phyloP scores from a whole-genome alignment of 2,888 invertebrate genomes.

The Epirrhoe alternata region DNA sequence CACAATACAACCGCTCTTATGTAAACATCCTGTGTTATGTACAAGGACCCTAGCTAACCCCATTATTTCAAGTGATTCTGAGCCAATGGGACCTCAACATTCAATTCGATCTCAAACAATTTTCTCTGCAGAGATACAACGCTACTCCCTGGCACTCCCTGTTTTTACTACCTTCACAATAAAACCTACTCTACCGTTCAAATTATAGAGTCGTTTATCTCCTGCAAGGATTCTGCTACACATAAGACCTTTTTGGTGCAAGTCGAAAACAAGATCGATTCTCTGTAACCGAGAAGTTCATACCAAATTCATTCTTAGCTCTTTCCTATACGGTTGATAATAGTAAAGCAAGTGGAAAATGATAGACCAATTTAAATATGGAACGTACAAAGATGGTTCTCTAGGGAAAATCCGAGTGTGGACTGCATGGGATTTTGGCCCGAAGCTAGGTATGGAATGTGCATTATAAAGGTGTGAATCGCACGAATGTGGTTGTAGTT shows the following conservation, averaged over 20 bases:
- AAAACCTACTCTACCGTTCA: conserved; percentile 37
- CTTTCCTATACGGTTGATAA: conserved; percentile 39
- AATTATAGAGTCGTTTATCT: conserved; percentile 49
- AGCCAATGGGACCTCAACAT: conserved; percentile 64
- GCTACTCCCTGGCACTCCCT: conserved; percentile 70
- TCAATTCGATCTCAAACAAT: conserved; percentile 68
- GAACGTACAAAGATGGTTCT: conserved; percentile 82
- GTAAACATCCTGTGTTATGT: conserved; percentile 18
- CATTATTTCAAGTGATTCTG: conserved; percentile 50
- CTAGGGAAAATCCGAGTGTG: conserved; percentile 74
- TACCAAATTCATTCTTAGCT: conserved; percentile 46
- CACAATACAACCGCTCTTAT: not conserved
- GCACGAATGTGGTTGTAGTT: conserved; percentile 46
- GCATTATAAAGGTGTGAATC: conserved; percentile 47
- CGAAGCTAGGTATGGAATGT: conserved; percentile 4
- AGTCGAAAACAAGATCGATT: conserved; percentile 76
- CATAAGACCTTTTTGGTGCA: conserved; percentile 55
- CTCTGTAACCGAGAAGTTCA: conserved; percentile 62
- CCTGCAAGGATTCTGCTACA: conserved; percentile 38
- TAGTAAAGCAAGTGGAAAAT: conserved; percentile 50
- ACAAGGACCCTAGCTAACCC: conserved; percentile 32
- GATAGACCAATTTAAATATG: conserved; percentile 80
- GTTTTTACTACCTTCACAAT: conserved; percentile 46
- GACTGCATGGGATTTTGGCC: conserved; percentile 54
- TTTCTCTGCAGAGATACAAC: conserved; percentile 71